Conservation (phyloP, 2,888 invertebrate genomes). For the Papilio demoleus region DNA sequence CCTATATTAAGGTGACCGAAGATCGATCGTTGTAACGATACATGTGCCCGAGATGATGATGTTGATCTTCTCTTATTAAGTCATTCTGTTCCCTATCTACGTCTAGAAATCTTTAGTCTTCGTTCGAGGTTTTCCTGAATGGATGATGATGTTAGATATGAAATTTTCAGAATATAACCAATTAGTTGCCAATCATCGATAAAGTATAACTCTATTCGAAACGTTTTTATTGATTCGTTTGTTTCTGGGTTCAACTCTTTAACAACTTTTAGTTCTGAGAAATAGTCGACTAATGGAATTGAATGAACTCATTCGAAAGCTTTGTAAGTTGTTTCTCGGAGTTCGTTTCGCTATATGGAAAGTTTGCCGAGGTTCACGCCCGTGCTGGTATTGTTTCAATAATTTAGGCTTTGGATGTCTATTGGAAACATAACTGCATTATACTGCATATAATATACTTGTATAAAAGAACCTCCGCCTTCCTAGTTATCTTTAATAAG, state of each 20-base stretch:
- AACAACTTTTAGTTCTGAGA: conserved; percentile 3
- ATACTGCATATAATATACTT: background rate
- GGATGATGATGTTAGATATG: too few species aligned
- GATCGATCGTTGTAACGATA: too few species aligned
- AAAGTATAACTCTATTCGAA: background rate
- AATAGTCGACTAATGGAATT: conserved; percentile 33
- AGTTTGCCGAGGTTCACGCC: conserved; percentile 23
- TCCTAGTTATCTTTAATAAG: background rate
- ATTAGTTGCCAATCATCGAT: background rate
- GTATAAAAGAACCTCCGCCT: background rate
- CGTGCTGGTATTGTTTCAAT: conserved; percentile 4
- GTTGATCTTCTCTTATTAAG: too few species aligned
- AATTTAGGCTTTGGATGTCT: background rate
- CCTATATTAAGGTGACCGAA: too few species aligned
- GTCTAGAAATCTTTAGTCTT: too few species aligned
- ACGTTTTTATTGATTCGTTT: conserved; percentile 13
- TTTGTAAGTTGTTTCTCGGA: conserved; percentile 32
- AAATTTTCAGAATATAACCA: too few species aligned
- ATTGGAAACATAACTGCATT: background rate
- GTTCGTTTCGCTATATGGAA: conserved; percentile 24
- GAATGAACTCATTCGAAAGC: conserved; percentile 32
- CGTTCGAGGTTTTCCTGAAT: too few species aligned
- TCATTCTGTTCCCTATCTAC: too few species aligned
- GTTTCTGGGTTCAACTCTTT: conserved; percentile 16
- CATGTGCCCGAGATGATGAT: too few species aligned